Evolutionary conservation across 2,113 vertebrate species (phyloP).

Genomic region (Corvus moneduloides): DNA sequence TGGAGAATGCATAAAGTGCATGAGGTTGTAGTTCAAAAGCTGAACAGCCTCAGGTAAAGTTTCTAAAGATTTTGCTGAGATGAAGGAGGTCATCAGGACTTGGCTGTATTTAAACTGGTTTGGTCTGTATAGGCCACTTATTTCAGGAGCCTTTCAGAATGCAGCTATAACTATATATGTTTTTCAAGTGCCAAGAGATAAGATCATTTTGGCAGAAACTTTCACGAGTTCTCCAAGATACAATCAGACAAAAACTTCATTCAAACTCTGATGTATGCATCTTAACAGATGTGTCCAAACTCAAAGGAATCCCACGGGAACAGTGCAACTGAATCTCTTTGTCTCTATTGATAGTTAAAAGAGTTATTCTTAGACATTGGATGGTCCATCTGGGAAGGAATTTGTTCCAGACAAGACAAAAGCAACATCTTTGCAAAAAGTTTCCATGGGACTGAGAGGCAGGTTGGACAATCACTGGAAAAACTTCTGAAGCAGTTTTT

Average conservation of each 20-base stretch:
- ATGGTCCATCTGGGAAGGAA: slow-evolving; percentile 74
- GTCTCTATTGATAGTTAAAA: slow-evolving; percentile 75
- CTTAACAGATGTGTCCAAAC: slow-evolving; percentile 78
- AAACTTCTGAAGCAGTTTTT: background rate
- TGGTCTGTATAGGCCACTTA: background rate
- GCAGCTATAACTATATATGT: slow-evolving; percentile 49
- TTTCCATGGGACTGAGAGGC: slow-evolving; percentile 64
- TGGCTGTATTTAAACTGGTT: slow-evolving; percentile 34
- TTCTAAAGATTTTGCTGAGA: background rate
- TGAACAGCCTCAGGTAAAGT: background rate
- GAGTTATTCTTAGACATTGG: slow-evolving; percentile 77
- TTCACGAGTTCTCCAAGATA: slow-evolving; percentile 70
- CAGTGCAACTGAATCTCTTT: slow-evolving; percentile 73
- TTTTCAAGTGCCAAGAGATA: slow-evolving; percentile 67
- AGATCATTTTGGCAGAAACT: slow-evolving; percentile 71
- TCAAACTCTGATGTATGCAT: slow-evolving; percentile 72
- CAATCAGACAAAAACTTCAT: slow-evolving; percentile 75
- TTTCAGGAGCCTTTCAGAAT: slow-evolving; percentile 58
- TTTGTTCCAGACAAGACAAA: slow-evolving; percentile 72
- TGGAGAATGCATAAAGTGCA: background rate
- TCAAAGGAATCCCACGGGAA: slow-evolving; percentile 75
- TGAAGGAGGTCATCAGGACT: background rate
- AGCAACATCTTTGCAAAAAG: slow-evolving; percentile 62
- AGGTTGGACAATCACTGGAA: slow-evolving; percentile 61
- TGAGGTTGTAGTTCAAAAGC: background rate